Percentiles rank a stretch among this genome's conserved stretches.
Evolutionary conservation across 2,888 invertebrate genomes (phyloP).

Genomic region (Standfussiana lucernea): DNA sequence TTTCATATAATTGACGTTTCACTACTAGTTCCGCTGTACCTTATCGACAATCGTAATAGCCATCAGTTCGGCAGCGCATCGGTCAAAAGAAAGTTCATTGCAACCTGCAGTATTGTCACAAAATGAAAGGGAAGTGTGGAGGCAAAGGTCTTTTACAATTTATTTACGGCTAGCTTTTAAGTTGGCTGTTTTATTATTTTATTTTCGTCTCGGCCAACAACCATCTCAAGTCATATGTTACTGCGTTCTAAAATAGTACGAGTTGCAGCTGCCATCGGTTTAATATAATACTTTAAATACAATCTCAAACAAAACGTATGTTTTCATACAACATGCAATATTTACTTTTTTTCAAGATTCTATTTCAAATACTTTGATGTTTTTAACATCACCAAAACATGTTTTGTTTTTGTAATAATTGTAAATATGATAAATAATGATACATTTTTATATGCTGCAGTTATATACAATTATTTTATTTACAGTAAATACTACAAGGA

Average conservation of each 20-base stretch:
- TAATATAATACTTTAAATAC: conserved; percentile 3
- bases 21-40: conserved; percentile 5
- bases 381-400: conserved; percentile 46
- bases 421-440: conserved; percentile 10
- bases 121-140: conserved; percentile 2
- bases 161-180: background rate
- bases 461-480: conserved; percentile 43
- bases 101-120: background rate
- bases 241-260: conserved; percentile 10
- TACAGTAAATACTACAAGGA: conserved; percentile 55
- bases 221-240: background rate
- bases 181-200: background rate
- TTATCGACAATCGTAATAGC: conserved; percentile 7
- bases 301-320: background rate
- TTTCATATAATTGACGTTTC: conserved; percentile 44
- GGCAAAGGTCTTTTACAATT: background rate
- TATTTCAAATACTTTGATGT: conserved; percentile 27
- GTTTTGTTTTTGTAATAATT: background rate
- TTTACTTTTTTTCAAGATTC: conserved; percentile 1
- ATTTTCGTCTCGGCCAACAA: background rate
- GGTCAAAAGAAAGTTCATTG: conserved; percentile 1
- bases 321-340: background rate
- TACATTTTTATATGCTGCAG: conserved; percentile 40
- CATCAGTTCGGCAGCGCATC: background rate
- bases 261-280: conserved; percentile 20